Conservation (phyloP, 2,888 invertebrate species). For the Lithodes maja region DNA sequence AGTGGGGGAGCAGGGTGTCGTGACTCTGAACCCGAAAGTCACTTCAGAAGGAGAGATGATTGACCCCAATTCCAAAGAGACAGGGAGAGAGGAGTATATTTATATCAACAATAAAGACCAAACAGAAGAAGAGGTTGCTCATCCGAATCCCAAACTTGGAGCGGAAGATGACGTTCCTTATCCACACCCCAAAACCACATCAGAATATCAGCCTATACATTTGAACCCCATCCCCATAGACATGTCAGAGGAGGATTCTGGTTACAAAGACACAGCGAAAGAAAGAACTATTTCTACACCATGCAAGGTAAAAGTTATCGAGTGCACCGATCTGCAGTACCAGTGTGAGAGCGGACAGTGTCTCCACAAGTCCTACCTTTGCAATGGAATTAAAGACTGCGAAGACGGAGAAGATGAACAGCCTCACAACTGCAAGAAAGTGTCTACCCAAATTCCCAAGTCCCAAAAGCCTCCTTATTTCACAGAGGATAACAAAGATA, state of each 20-base stretch:
- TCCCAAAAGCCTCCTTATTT: background rate
- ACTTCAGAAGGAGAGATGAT: too few species aligned
- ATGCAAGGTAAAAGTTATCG: background rate
- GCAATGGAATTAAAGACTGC: constrained; percentile 64
- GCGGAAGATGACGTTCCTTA: background rate
- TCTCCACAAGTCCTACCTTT: constrained; percentile 49
- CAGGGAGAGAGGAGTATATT: background rate
- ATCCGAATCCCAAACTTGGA: too few species aligned
- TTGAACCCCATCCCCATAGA: background rate
- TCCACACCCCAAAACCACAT: background rate
- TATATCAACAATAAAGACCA: background rate
- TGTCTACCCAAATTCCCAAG: background rate
- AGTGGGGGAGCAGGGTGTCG: background rate
- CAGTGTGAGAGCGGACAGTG: constrained; percentile 60
- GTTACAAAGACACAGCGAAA: background rate
- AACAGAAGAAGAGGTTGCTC: background rate
- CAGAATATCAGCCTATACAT: background rate
- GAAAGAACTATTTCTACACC: background rate
- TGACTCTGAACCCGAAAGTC: background rate
- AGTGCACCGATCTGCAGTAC: constrained; percentile 57
- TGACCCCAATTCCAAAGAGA: background rate
- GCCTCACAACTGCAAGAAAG: constrained; percentile 33
- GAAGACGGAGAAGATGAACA: constrained; percentile 63
- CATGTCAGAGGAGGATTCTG: background rate
- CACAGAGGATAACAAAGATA: constrained; percentile 16